A percentile compares a stretch with the other conserved stretches of the same genome.
Evolutionary conservation across 2,888 invertebrate genomes (phyloP).

Genomic region (Sturmia bella): DNA sequence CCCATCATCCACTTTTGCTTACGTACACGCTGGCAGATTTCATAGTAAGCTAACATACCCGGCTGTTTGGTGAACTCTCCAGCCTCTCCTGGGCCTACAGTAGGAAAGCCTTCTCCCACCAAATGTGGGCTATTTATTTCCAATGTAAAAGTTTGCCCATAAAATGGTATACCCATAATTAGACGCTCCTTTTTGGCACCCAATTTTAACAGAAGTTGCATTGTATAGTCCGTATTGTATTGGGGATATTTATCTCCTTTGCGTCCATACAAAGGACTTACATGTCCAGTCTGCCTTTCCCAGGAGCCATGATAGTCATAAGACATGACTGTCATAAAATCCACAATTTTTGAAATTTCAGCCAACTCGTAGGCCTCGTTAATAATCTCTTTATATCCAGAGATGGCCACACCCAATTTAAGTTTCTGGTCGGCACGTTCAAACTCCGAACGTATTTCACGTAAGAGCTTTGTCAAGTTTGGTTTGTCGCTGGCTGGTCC

Average conservation of each 20-base stretch:
- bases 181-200: conserved; percentile 91
- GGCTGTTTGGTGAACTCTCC: conserved; percentile 93
- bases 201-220: conserved; percentile 87
- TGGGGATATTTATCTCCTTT: conserved; percentile 87
- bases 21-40: conserved; percentile 89
- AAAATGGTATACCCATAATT: conserved; percentile 91
- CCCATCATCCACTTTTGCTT: conserved; percentile 87
- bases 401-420: conserved; percentile 90
- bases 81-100: conserved; percentile 89
- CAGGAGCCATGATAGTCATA: conserved; percentile 96
- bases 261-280: conserved; percentile 88
- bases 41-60: conserved; percentile 93
- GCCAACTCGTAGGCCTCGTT: conserved; percentile 91
- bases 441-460: conserved; percentile 83
- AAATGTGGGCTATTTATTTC: conserved; percentile 76
- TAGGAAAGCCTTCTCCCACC: conserved; percentile 84
- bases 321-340: conserved; percentile 92
- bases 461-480: conserved; percentile 89
- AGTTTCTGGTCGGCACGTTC: conserved; percentile 82
- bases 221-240: conserved; percentile 91
- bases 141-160: conserved; percentile 92
- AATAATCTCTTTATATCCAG: conserved; percentile 95
- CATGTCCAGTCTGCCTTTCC: conserved; percentile 90
- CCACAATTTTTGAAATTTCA: conserved; percentile 86
- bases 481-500: conserved; percentile 90